These are phyloP conservation scores for Intellagama lesueurii DNA, from an alignment of 2,797 vertebrate genomes.

Conservation along the genomic window DNA sequence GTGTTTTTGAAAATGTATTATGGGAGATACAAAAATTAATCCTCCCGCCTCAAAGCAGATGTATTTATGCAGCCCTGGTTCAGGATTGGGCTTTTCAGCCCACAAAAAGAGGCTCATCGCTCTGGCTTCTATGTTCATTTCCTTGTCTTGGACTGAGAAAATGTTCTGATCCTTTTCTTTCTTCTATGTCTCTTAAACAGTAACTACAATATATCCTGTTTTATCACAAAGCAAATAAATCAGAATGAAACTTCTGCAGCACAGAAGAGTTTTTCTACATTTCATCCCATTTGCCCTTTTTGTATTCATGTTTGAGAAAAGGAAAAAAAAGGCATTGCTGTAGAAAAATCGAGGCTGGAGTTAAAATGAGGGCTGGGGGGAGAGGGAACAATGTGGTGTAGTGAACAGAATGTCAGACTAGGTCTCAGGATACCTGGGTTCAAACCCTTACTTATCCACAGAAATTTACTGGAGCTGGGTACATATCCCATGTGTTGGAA, in stretches of 20 bases:
- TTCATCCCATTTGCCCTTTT: conserved; percentile 44
- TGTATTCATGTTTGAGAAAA: conserved; percentile 40
- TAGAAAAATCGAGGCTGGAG: conserved; percentile 23
- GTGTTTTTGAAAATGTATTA: background rate
- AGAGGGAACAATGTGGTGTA: background rate
- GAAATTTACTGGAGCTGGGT: too few species aligned
- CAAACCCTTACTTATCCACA: too few species aligned
- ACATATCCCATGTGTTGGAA: too few species aligned
- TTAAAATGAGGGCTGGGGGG: background rate
- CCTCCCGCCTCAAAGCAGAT: background rate
- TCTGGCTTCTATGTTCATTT: conserved; percentile 2
- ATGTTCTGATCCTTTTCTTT: background rate
- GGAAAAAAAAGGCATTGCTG: conserved; percentile 41
- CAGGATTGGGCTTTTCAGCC: background rate
- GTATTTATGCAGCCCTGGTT: background rate
- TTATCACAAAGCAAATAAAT: conserved; percentile 26
- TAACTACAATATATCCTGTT: conserved; percentile 31
- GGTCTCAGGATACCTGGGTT: too few species aligned
- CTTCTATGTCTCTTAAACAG: conserved; percentile 20
- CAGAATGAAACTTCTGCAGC: conserved; percentile 35
- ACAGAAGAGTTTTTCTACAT: conserved; percentile 30
- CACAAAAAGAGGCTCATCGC: background rate
- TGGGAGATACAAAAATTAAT: background rate
- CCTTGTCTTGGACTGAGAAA: background rate
- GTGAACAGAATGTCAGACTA: background rate